phyloP scores from a whole-genome alignment of 2,113 vertebrate species.

The Neoarius graeffei region DNA sequence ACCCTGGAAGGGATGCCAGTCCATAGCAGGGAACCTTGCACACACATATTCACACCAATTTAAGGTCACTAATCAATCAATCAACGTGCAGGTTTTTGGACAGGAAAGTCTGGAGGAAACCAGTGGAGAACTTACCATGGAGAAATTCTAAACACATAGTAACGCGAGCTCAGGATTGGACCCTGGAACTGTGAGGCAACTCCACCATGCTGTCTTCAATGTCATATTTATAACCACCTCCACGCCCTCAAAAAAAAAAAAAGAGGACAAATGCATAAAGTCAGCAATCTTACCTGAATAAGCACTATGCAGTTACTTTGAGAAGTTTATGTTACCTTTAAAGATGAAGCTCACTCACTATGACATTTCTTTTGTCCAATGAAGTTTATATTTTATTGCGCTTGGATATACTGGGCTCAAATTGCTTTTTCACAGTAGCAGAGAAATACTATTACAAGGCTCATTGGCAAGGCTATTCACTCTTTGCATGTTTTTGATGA shows the following conservation, averaged over 20 bases:
- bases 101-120: neutral
- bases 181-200: neutral
- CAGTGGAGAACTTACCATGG: neutral
- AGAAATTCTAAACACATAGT: neutral
- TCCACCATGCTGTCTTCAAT: neutral
- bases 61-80: neutral
- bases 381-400: constrained; percentile 12
- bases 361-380: constrained; percentile 3
- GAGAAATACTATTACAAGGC: constrained; percentile 37
- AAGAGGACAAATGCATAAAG: neutral
- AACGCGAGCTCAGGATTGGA: neutral
- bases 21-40: neutral
- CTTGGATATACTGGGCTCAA: constrained; percentile 21
- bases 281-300: neutral
- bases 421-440: constrained; percentile 22
- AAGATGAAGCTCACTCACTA: constrained; percentile 2
- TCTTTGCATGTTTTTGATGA: constrained; percentile 12
- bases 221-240: neutral
- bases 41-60: neutral
- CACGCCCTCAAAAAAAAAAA: neutral
- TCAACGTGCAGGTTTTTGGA: neutral
- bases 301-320: neutral
- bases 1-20: neutral
- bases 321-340: constrained; percentile 17
- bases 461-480: constrained; percentile 30